phyloP scores from a whole-genome alignment of 1,140 invertebrate genomes.

The Drosophila nebulosa region DNA sequence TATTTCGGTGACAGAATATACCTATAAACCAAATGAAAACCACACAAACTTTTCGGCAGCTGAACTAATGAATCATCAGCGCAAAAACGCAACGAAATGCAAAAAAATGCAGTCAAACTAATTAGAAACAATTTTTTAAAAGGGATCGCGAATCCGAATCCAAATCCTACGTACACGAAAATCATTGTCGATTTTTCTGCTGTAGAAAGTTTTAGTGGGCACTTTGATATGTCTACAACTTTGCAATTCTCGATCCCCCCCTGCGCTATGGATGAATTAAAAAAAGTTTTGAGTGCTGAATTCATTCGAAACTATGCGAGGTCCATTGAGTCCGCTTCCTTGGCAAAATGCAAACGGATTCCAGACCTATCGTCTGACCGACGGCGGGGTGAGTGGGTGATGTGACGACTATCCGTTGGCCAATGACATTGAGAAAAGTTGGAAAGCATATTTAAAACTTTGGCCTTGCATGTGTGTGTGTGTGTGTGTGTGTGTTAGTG shows the following conservation, averaged over 20 bases:
- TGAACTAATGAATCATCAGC: slow-evolving; percentile 52
- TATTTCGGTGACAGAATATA: too few species aligned
- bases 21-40: slow-evolving; percentile 9
- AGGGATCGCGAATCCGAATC: not conserved
- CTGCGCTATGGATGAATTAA: slow-evolving; percentile 28
- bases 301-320: slow-evolving; percentile 52
- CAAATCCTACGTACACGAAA: too few species aligned
- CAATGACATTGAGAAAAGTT: slow-evolving; percentile 63
- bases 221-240: slow-evolving; percentile 36
- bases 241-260: not conserved
- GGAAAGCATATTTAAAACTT: slow-evolving; percentile 54
- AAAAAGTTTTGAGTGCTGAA: slow-evolving; percentile 64
- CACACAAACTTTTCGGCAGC: slow-evolving; percentile 38
- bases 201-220: slow-evolving; percentile 27
- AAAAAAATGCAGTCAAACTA: slow-evolving; percentile 24
- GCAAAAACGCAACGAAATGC: slow-evolving; percentile 3
- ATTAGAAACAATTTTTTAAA: slow-evolving; percentile 19
- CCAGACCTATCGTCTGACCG: not conserved
- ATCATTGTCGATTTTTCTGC: slow-evolving; percentile 2
- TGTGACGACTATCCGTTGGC: slow-evolving; percentile 30
- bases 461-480: slow-evolving; percentile 22
- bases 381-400: not conserved
- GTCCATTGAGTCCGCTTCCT: slow-evolving; percentile 44
- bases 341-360: slow-evolving; percentile 19
- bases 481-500: not conserved